phyloP scores from a whole-genome alignment of 2,113 vertebrate species.

The Gnathonemus echidnorhynchus region DNA sequence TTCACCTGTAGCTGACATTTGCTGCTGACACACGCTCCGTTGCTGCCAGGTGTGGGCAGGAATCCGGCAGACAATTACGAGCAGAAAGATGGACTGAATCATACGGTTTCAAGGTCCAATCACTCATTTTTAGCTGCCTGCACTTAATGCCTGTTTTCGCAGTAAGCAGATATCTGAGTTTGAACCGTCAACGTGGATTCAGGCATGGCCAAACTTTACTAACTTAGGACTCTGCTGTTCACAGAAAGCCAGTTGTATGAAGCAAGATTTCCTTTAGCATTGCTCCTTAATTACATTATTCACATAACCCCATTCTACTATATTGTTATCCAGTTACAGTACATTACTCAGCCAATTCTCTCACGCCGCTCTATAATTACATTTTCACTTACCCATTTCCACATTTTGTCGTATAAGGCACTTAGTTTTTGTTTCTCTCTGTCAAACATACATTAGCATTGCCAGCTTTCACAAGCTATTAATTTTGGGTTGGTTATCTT shows the following conservation, averaged over 20 bases:
- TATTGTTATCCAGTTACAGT: slow-evolving; percentile 13
- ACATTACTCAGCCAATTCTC: not conserved
- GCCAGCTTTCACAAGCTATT: slow-evolving; percentile 9
- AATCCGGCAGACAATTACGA: slow-evolving; percentile 32
- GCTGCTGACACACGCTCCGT: slow-evolving; percentile 28
- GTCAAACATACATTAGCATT: not conserved
- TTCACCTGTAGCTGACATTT: slow-evolving; percentile 57
- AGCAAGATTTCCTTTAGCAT: not conserved
- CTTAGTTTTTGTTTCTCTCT: slow-evolving; percentile 10
- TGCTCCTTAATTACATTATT: not conserved
- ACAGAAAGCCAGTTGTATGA: not conserved
- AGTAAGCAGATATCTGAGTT: slow-evolving; percentile 9
- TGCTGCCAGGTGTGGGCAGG: slow-evolving; percentile 35
- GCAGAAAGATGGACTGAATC: slow-evolving; percentile 22
- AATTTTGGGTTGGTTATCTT: not conserved
- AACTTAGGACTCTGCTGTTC: not conserved
- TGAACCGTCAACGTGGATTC: not conserved
- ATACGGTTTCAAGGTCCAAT: slow-evolving; percentile 8
- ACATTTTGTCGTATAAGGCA: not conserved
- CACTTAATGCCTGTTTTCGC: slow-evolving; percentile 13
- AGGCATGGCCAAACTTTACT: not conserved
- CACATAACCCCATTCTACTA: not conserved
- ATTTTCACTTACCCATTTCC: not conserved
- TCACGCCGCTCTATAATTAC: not conserved
- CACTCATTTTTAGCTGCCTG: slow-evolving; percentile 5